Base-by-base conservation (phyloP, 2,113 vertebrate species). In the Onychostruthus taczanowskii region DNA sequence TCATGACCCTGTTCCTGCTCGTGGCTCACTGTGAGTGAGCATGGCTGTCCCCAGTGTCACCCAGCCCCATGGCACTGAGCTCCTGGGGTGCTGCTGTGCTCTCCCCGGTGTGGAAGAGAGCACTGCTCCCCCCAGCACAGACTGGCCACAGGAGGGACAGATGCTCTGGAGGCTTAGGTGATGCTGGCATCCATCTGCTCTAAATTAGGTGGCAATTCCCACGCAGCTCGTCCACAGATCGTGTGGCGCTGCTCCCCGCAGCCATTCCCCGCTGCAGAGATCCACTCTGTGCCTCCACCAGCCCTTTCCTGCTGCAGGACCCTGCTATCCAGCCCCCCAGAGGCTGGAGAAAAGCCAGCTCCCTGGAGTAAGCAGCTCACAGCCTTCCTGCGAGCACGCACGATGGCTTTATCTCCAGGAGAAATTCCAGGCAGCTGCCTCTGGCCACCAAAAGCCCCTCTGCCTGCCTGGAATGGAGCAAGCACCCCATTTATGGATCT, bases 161-260 rank as follows among this genome's bases (percentile, higher is more conserved):
- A 56, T 77, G 31, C 56, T 72, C 81, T 84, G 92, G 90, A 49
- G 66, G 77, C 55, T 83, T 75, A 79, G 80, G 72, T 80, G 83
- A 16, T 69, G 76, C 89, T 62, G 77, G 28, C 13, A 3, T 46
- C 68, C 87, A n/a, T 84, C 81, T 84, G 35, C 64, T 95, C 19
- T 39, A 31, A 79, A 93, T 94, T 74, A 93, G 72, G 77, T 84
- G 68, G 39, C 78, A 63, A 30, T 89, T 95, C 73, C 81, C 89
- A 52, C 6, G 1, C 4, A 17, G 75, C 43, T 84, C 39, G 53
- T 84, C 44, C 72, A 7, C 20, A 11, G 73, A 28, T 77, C 81
- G 50, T 11, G 26, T 87, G 12, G 64, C 6, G 19, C 86, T 2
- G 6, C 62, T 96, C 53, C 63, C 58, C 63, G 10, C 49, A 50